Evolutionary conservation across 2,113 vertebrate genomes (phyloP), one percentile per base, ranked within the genome.

Genomic region (Electrona antarctica): DNA sequence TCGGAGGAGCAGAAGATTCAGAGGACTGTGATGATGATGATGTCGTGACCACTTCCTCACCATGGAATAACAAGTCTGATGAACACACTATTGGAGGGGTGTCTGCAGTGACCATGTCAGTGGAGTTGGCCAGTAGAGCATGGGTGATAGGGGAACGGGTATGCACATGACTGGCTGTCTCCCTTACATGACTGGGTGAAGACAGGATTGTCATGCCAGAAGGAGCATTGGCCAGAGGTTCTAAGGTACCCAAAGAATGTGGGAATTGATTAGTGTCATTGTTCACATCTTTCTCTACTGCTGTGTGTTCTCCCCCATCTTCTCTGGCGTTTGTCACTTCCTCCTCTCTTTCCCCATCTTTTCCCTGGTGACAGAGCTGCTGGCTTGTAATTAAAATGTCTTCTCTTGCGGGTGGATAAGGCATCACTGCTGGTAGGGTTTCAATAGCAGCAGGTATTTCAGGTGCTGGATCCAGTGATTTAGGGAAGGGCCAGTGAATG

Each of bases 401-500:
- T 0, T 67, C 56, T 50, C 6, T 15, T 59, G 41, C 6, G 49
- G 69, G 52, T 29, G 67, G 29, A 71, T 66, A 29, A 48, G 9
- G 0, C 59, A 15, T 7, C 12, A 64, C 46, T 12, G 12, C 41
- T 45, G 69, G 64, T 48, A 15, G 48, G 5, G n/a, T 15, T 49
- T 55, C 1, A 1, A 64, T 21, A 7, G 11, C 55, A 55, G 56
- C 15, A 49, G 52, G 51, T 10, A n/a, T 13, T 15, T 7, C 7
- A 15, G 2, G 6, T 0, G 12, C 51, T 8, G 0, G 2, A 15
- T 8, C 2, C 3, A 46, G 45, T 3, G 33, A 41, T 14, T 77
- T 51, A 12, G 33, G 55, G 21, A 90, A 86, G n/a, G 89, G 90
- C 89, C 89, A 90, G 4, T 61, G 0, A 63, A 87, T 74, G 60